Conservation (phyloP, 1,140 invertebrate genomes). For the Adelges cooleyi region DNA sequence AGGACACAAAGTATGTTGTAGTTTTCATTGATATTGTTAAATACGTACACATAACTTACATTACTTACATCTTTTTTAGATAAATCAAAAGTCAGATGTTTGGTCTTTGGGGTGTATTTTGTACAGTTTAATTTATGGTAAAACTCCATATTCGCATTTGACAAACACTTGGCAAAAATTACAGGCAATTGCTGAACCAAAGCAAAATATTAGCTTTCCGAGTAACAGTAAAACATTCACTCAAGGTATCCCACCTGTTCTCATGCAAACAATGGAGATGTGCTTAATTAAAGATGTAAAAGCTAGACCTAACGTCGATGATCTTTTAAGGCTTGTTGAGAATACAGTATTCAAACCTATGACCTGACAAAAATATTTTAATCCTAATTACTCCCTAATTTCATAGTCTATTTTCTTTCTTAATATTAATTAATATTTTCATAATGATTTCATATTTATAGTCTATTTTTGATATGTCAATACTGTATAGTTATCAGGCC, state of each 20-base stretch:
- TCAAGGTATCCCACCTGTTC: conserved; percentile 29
- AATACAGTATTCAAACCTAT: conserved; percentile 22
- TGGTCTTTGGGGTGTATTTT: conserved; percentile 97
- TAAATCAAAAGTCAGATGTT: conserved; percentile 86
- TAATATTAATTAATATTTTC: too few relatives aligned
- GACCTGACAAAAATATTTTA: neutral
- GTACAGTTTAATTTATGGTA: conserved; percentile 81
- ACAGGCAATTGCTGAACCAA: conserved; percentile 66
- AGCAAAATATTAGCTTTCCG: conserved; percentile 64
- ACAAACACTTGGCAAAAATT: conserved; percentile 63
- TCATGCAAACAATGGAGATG: conserved; percentile 30
- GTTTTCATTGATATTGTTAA: neutral
- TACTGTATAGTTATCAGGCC: too few relatives aligned
- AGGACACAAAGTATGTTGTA: conserved; percentile 9
- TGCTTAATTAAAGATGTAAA: conserved; percentile 33
- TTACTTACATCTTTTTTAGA: conserved; percentile 45
- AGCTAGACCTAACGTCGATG: conserved; percentile 31
- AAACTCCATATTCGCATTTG: conserved; percentile 82
- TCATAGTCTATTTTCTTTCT: too few relatives aligned
- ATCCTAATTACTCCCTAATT: too few relatives aligned
- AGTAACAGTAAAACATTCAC: conserved; percentile 15
- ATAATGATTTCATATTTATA: too few relatives aligned
- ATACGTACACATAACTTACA: neutral
- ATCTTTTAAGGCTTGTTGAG: conserved; percentile 32
- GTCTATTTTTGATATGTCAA: too few relatives aligned